Evolutionary conservation across 2,797 vertebrate genomes (phyloP).

Genomic region (Acridotheres tristis): DNA sequence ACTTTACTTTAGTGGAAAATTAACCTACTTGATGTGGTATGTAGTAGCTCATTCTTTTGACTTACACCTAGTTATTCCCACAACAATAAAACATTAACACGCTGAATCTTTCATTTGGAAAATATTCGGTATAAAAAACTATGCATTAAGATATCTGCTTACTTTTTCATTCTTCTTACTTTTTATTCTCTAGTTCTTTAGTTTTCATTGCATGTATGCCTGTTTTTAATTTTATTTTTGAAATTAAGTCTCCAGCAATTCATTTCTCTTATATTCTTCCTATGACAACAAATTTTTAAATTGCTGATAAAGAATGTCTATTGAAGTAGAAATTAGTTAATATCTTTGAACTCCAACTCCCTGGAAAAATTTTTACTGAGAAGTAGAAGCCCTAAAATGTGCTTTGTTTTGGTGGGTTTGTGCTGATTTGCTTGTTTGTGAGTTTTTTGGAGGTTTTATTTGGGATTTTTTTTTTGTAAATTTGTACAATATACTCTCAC

Average conservation of each 20-base stretch:
- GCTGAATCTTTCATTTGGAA: constrained; percentile 19
- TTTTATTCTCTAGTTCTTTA: neutral
- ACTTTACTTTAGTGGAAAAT: neutral
- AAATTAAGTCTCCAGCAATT: neutral
- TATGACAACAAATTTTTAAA: neutral
- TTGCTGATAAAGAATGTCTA: neutral
- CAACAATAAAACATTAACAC: constrained; percentile 12
- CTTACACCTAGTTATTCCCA: constrained; percentile 4
- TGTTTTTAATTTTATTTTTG: neutral
- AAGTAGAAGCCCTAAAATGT: neutral
- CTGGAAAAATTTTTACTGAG: neutral
- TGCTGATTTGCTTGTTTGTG: neutral
- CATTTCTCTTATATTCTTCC: neutral
- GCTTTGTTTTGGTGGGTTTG: neutral
- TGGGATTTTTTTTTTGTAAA: neutral
- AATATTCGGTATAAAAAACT: neutral
- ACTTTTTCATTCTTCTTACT: neutral
- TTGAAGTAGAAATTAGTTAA: neutral
- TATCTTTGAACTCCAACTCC: neutral
- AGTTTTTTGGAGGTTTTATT: neutral
- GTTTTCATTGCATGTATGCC: neutral
- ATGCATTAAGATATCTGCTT: neutral
- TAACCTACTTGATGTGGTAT: neutral
- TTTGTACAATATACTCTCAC: neutral
- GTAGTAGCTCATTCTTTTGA: neutral